Percentiles rank a stretch among this genome's conserved stretches.
Evolutionary conservation across 2,113 vertebrate species (phyloP).

Genomic region (Oplegnathus fasciatus): DNA sequence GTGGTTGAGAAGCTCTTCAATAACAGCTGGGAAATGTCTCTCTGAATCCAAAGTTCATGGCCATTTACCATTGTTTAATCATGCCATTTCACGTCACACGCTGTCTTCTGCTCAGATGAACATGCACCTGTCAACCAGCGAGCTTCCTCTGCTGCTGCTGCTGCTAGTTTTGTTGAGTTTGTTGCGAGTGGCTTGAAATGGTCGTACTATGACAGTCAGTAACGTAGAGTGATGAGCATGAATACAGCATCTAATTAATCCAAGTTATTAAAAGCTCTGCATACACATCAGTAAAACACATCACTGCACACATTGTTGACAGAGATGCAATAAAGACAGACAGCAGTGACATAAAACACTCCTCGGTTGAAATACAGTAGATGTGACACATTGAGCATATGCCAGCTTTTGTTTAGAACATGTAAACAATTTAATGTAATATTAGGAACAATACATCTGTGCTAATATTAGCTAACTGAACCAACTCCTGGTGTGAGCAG

Average conservation of each 20-base stretch:
- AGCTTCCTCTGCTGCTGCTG: constrained; percentile 36
- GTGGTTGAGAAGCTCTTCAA: constrained; percentile 73
- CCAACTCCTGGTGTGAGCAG: background rate
- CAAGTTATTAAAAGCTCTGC: background rate
- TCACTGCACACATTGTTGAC: background rate
- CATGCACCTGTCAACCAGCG: constrained; percentile 37
- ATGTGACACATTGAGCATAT: background rate
- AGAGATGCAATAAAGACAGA: background rate
- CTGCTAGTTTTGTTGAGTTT: constrained; percentile 43
- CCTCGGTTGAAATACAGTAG: background rate
- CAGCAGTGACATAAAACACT: background rate
- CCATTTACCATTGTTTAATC: constrained; percentile 83
- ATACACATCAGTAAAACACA: background rate
- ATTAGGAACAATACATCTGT: background rate
- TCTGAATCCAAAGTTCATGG: constrained; percentile 83
- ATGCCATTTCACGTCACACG: constrained; percentile 72
- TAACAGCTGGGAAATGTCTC: constrained; percentile 79
- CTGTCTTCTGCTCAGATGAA: constrained; percentile 60
- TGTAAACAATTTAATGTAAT: background rate
- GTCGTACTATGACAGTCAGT: constrained; percentile 24
- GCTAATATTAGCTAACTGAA: background rate
- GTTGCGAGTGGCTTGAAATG: constrained; percentile 40
- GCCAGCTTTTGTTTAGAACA: background rate
- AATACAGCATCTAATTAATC: constrained; percentile 13
- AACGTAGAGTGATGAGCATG: background rate